Evolutionary conservation across 2,113 vertebrate genomes (phyloP).

Genomic region (Tenebrosternarchus preto): DNA sequence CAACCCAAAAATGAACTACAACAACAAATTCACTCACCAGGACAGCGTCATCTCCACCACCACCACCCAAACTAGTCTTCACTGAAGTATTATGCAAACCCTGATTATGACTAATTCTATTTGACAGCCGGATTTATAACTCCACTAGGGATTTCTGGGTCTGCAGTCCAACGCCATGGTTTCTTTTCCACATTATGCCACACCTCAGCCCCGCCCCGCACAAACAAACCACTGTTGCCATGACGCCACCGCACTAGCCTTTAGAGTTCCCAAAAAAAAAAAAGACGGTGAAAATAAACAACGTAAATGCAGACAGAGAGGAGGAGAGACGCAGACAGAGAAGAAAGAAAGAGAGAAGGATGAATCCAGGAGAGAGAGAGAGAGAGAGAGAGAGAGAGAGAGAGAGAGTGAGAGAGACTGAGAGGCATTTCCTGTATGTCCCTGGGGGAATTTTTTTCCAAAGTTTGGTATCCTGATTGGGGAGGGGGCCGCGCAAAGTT

Average conservation of each 20-base stretch:
- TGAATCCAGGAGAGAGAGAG: too few species aligned
- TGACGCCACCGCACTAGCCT: neutral
- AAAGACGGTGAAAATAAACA: neutral
- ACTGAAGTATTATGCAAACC: too few species aligned
- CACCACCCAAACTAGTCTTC: too few species aligned
- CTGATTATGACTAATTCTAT: neutral
- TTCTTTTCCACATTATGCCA: neutral
- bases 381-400: neutral
- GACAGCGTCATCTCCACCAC: too few species aligned
- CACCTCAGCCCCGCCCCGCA: neutral
- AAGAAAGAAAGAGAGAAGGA: neutral
- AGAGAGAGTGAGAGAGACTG: neutral
- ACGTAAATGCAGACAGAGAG: neutral
- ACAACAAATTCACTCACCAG: too few species aligned
- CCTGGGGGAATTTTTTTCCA: constrained; percentile 16
- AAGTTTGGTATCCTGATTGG: constrained; percentile 11
- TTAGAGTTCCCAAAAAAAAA: neutral
- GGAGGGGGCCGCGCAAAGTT: too few species aligned
- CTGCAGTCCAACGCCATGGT: neutral
- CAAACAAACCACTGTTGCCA: constrained; percentile 4
- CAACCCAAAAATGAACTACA: too few species aligned
- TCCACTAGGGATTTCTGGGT: neutral
- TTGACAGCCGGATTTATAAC: neutral
- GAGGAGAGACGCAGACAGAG: neutral
- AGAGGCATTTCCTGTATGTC: constrained; percentile 29